Percentiles rank a stretch among this genome's conserved stretches.
Conservation (phyloP, 2,797 vertebrate species). For the Falco rusticolus region DNA sequence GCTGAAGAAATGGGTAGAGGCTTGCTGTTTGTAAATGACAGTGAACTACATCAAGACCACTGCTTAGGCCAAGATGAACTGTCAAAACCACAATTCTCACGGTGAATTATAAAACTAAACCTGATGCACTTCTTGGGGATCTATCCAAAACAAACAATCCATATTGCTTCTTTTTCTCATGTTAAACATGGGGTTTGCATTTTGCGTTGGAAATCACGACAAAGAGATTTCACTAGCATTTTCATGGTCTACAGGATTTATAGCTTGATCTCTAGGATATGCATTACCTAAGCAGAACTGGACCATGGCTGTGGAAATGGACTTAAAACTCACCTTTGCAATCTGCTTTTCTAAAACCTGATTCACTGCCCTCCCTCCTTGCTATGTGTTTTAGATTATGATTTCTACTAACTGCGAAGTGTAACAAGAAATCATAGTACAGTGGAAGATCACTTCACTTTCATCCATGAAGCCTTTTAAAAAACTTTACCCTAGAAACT, state of each 20-base stretch:
- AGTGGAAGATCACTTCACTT: neutral
- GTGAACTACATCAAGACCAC: neutral
- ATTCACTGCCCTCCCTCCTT: neutral
- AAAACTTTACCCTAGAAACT: neutral
- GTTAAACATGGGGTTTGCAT: neutral
- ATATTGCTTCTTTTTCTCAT: neutral
- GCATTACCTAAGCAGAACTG: neutral
- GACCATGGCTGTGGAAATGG: neutral
- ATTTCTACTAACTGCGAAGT: neutral
- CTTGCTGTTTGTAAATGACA: slow-evolving; percentile 12
- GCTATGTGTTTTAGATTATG: neutral
- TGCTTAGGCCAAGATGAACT: neutral
- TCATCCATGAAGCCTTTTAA: neutral
- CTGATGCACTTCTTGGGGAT: neutral
- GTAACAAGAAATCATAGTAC: neutral
- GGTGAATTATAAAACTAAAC: neutral
- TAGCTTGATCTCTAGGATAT: neutral
- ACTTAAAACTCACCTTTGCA: neutral
- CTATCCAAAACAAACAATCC: neutral
- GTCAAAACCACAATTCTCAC: neutral
- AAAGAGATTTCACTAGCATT: neutral
- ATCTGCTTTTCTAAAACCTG: neutral
- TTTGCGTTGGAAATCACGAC: neutral
- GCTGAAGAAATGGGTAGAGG: slow-evolving; percentile 14
- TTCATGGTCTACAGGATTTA: neutral